Evolutionary conservation across 2,113 vertebrate species (phyloP).

Genomic region (Petrocephalus microphthalmus): DNA sequence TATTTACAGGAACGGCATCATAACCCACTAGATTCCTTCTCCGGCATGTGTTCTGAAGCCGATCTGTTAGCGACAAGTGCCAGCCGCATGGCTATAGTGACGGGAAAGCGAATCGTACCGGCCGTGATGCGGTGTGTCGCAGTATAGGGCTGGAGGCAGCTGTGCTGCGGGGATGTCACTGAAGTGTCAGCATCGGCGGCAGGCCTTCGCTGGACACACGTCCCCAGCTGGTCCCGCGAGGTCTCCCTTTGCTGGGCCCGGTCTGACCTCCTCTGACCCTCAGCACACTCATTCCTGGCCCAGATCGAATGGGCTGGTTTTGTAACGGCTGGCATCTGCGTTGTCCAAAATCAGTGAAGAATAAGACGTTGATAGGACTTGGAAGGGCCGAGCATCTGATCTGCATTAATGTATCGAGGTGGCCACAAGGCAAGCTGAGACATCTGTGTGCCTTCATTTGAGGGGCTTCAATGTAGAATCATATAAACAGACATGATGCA

Average conservation of each 20-base stretch:
- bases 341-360: neutral
- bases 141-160: conserved; percentile 19
- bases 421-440: neutral
- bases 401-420: neutral
- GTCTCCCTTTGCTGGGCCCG: neutral
- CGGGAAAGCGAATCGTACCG: neutral
- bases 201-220: neutral
- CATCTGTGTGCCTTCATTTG: neutral
- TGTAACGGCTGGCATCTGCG: neutral
- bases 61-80: neutral
- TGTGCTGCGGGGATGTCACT: conserved; percentile 19
- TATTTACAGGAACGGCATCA: neutral
- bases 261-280: neutral
- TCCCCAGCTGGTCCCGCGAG: neutral
- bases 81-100: too few species aligned
- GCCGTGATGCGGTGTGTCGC: neutral
- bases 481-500: neutral
- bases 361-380: neutral
- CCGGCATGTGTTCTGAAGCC: neutral
- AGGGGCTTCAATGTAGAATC: neutral
- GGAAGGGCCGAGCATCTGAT: neutral
- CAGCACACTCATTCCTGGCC: neutral
- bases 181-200: neutral
- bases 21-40: neutral
- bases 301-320: neutral